phyloP scores from a whole-genome alignment of 2,113 vertebrate species.

The Climacteris rufus region DNA sequence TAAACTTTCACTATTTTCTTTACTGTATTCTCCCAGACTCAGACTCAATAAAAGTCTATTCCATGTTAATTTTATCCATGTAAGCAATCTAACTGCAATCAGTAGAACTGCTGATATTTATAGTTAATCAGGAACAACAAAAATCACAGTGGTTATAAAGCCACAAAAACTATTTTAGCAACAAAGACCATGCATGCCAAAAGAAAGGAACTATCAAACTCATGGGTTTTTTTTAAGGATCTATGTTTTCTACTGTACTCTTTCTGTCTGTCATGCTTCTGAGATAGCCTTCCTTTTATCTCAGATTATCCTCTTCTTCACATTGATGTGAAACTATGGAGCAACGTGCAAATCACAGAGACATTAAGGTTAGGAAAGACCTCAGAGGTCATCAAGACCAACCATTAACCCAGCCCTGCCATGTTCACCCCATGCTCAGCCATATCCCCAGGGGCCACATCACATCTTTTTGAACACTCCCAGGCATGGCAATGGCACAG shows the following conservation, averaged over 20 bases:
- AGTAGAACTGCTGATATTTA: background rate
- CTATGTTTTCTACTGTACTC: background rate
- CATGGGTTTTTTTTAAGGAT: background rate
- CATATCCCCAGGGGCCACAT: background rate
- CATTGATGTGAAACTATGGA: background rate
- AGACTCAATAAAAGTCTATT: background rate
- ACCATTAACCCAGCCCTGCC: background rate
- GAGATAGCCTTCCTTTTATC: background rate
- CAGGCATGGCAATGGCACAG: background rate
- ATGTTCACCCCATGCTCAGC: background rate
- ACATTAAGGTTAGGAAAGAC: background rate
- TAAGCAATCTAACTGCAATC: background rate
- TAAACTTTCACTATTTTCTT: background rate
- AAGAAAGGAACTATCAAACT: background rate
- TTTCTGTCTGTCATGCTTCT: background rate
- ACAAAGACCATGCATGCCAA: background rate
- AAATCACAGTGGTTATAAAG: background rate
- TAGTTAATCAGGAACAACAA: background rate
- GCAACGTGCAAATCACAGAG: background rate
- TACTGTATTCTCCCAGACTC: background rate
- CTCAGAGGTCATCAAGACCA: background rate
- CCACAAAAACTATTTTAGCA: background rate
- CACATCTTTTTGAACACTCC: background rate
- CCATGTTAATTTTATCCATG: background rate
- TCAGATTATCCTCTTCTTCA: background rate